Conservation (phyloP, 2,113 vertebrate genomes). For the Meleagris gallopavo region DNA sequence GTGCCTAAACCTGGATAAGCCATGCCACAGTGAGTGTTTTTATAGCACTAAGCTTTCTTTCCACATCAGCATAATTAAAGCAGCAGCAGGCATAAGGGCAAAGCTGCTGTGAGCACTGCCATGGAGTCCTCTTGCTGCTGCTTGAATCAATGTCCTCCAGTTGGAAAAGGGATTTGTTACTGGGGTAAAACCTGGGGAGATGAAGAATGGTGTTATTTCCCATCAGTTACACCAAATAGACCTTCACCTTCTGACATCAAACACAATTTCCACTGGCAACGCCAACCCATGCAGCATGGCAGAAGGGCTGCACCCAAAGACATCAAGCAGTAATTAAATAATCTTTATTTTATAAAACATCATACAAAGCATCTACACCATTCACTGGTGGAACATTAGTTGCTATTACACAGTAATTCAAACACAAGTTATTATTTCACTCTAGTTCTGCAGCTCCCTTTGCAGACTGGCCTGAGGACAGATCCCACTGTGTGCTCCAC, state of each 20-base stretch:
- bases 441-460: slow-evolving; percentile 34
- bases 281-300: neutral
- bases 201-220: neutral
- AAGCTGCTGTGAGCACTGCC: neutral
- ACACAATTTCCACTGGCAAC: neutral
- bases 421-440: slow-evolving; percentile 61
- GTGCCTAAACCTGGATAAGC: slow-evolving; percentile 60
- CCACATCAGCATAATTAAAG: neutral
- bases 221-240: neutral
- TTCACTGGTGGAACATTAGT: slow-evolving; percentile 71
- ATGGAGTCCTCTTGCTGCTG: neutral
- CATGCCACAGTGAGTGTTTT: neutral
- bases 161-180: neutral
- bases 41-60: slow-evolving; percentile 21
- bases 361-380: slow-evolving; percentile 78
- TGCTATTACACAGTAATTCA: slow-evolving; percentile 79
- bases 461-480: slow-evolving; percentile 25
- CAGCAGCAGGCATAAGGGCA: neutral
- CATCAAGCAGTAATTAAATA: slow-evolving; percentile 50
- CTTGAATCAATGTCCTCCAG: neutral
- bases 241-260: neutral
- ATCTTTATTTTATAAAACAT: slow-evolving; percentile 80
- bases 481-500: neutral
- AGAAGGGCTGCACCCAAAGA: neutral
- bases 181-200: neutral